Base-by-base conservation (phyloP, 2,888 invertebrate species). In the Anorthoa munda region DNA sequence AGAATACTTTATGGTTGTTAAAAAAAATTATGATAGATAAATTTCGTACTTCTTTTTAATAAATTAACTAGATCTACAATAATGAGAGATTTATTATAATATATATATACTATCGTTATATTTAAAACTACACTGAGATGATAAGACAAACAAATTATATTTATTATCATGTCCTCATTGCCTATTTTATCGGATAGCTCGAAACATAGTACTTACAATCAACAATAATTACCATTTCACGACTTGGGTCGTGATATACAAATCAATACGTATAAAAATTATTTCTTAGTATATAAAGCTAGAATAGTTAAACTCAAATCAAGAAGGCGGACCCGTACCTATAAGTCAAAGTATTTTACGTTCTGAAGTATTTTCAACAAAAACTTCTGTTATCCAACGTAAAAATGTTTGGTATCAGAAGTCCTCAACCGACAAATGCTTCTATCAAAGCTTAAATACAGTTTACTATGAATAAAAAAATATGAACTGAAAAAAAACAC, bases 131-230 rank as follows among this genome's bases (percentile, higher is more conserved):
- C 18, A 51, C 9, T 64, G 15, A 61, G 15, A 21, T 48, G 48
- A 69, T 78, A 78, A 70, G 23, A 23, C 60, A 45, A 58, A 23
- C 23, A 26, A 72, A 26, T 67, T 48, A 26, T 67, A 51, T 39
- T 63, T 53, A 65, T 21, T 78, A 70, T 76, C 69, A 66, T 70
- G 83, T 59, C 61, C 81, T 66, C 71, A n/a, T 83, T 61, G 48
- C 64, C 73, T 74, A 77, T 73, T 64, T 83, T 23, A 71, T 21
- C 21, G 18, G 48, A 82, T 59, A 69, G 17, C 13, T 46, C 26
- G 50, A 48, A 39, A 9, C 39, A 31, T 31, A 39, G 58, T 26
- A 56, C 39, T 17, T 45, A 18, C 23, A 31, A 31, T 50, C 1
- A 58, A 76, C 56, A 58, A 23, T 17, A 48, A 58, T 75, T 21